Evolutionary conservation across 2,888 invertebrate genomes (phyloP).

Genomic region (Ditylenchus weischeri): DNA sequence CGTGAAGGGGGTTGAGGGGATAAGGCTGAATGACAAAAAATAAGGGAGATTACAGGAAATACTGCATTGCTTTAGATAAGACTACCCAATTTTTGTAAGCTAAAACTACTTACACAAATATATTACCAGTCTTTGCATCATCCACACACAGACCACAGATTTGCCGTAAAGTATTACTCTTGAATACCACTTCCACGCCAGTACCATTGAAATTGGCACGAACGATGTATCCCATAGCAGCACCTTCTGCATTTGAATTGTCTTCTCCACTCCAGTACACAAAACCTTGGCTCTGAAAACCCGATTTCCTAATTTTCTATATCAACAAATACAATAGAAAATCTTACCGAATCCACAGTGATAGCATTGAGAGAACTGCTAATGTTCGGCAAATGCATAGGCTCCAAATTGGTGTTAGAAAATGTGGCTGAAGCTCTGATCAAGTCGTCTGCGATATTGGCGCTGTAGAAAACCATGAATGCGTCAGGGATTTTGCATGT

Average conservation of each 20-base stretch:
- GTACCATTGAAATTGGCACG: constrained; percentile 22
- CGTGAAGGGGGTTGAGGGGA: no score
- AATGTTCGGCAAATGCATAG: constrained; percentile 24
- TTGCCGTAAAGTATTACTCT: constrained; percentile 11
- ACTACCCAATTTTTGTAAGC: neutral
- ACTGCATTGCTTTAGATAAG: neutral
- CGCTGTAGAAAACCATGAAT: constrained; percentile 22
- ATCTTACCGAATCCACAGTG: constrained; percentile 26
- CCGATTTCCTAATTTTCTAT: no score
- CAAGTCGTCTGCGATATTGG: constrained; percentile 23
- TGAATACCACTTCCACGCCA: constrained; percentile 10
- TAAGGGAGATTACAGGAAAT: no score
- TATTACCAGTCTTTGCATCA: constrained; percentile 18
- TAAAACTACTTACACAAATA: constrained; percentile 23
- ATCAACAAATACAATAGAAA: no score
- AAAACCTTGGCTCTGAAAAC: neutral
- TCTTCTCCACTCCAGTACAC: constrained; percentile 15
- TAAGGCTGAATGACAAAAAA: no score
- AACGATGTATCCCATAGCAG: constrained; percentile 18
- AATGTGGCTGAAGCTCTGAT: constrained; percentile 27
- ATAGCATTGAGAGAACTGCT: constrained; percentile 20
- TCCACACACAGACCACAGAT: constrained; percentile 30
- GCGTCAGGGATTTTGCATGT: constrained; percentile 18
- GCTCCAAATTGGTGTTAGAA: neutral
- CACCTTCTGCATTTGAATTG: neutral